These are phyloP conservation scores for Ormyrus nitidulus DNA, from an alignment of 2,888 invertebrate species.

Conservation along the genomic window DNA sequence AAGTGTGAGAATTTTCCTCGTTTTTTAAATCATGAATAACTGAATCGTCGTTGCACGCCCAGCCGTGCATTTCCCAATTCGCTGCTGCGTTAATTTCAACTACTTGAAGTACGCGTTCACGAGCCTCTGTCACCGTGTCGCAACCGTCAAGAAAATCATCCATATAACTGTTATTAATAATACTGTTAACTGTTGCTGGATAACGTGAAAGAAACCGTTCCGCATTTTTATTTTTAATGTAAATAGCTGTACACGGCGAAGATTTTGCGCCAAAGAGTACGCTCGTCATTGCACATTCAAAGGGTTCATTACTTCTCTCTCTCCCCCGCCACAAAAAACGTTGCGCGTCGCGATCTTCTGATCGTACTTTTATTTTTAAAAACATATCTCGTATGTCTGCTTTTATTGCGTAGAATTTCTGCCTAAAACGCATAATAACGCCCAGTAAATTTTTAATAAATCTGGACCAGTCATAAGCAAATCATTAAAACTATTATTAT, in stretches of 20 bases:
- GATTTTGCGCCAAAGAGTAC: conserved; percentile 60
- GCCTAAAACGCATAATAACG: conserved; percentile 55
- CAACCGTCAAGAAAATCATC: conserved; percentile 57
- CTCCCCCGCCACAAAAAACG: conserved; percentile 21
- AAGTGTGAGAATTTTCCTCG: too few relatives aligned
- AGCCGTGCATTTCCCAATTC: conserved; percentile 59
- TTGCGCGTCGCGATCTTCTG: too few relatives aligned
- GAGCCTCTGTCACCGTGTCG: conserved; percentile 58
- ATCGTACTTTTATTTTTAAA: background rate
- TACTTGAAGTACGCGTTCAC: conserved; percentile 50
- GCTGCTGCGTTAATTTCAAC: conserved; percentile 51
- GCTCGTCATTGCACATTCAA: conserved; percentile 59
- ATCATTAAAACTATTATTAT: conserved; percentile 28
- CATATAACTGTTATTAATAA: conserved; percentile 63
- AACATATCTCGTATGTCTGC: conserved; percentile 31
- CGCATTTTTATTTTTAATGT: conserved; percentile 63
- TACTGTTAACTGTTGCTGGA: conserved; percentile 60
- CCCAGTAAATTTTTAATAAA: conserved; percentile 30
- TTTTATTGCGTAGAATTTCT: conserved; percentile 39
- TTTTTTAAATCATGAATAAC: background rate
- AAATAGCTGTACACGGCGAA: conserved; percentile 52
- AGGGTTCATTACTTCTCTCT: background rate
- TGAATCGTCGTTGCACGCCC: conserved; percentile 52
- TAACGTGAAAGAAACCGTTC: conserved; percentile 39
- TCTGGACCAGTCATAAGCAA: conserved; percentile 29